These are phyloP conservation scores for Grantiella picta DNA, from an alignment of 2,113 vertebrate species.

Conservation along the genomic window DNA sequence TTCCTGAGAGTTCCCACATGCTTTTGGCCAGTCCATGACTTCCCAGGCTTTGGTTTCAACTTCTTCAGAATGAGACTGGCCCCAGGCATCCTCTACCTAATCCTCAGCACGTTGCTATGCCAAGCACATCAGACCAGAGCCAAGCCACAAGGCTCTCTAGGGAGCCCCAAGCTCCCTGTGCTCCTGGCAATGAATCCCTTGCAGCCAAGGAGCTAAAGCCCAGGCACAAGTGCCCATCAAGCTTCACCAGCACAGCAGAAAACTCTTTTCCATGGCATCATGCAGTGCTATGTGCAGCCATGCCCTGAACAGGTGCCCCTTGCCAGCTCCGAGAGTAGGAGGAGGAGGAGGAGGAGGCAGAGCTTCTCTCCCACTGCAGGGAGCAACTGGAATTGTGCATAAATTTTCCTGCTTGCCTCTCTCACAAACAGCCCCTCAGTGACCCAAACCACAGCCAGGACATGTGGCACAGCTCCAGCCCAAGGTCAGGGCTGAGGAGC, in stretches of 20 bases:
- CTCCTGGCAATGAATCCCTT: not conserved
- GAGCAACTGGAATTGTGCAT: not conserved
- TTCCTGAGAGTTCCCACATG: not conserved
- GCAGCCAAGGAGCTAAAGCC: not conserved
- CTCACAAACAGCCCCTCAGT: not conserved
- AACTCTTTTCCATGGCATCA: not conserved
- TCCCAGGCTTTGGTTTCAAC: not conserved
- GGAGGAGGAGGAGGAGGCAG: not conserved
- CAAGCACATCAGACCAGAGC: not conserved
- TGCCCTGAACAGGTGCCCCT: not conserved
- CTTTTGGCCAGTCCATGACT: not conserved
- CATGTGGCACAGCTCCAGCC: not conserved
- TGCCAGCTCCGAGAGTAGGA: not conserved
- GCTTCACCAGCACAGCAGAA: not conserved
- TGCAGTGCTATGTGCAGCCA: not conserved
- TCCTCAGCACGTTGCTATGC: not conserved
- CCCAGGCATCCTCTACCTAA: not conserved
- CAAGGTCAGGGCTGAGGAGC: not conserved
- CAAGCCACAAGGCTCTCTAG: not conserved
- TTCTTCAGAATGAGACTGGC: not conserved
- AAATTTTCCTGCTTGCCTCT: not conserved
- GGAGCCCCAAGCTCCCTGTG: not conserved
- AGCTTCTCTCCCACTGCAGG: not conserved
- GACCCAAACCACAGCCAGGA: not conserved
- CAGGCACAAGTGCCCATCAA: too few relatives aligned